phyloP scores from a whole-genome alignment of 2,888 invertebrate species.

The Chloroclystis v-ata region DNA sequence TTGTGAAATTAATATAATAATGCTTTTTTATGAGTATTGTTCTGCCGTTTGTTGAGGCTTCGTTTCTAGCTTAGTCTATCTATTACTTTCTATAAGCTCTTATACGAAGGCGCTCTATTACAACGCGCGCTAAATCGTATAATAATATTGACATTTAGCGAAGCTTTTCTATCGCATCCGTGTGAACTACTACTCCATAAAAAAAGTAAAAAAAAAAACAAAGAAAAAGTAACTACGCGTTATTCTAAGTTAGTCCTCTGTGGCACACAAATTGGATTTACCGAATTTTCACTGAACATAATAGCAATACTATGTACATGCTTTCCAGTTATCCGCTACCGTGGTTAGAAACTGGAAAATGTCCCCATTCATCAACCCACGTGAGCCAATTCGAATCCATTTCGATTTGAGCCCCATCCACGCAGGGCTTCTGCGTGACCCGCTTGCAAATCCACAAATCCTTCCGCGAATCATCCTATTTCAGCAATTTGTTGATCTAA shows the following conservation, averaged over 20 bases:
- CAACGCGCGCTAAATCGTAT: too few relatives aligned
- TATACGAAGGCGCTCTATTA: too few relatives aligned
- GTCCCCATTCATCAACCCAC: constrained; percentile 32
- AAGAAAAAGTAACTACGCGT: too few relatives aligned
- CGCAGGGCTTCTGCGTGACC: constrained; percentile 6
- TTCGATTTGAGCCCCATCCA: constrained; percentile 25
- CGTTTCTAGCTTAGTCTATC: too few relatives aligned
- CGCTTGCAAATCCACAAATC: constrained; percentile 8
- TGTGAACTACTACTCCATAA: too few relatives aligned
- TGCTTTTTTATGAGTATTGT: constrained; percentile 24
- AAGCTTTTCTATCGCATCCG: too few relatives aligned
- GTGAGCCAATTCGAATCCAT: constrained; percentile 31
- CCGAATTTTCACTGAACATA: neutral
- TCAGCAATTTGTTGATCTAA: constrained; percentile 4
- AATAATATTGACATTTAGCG: too few relatives aligned
- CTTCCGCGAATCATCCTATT: constrained; percentile 5
- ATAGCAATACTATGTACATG: neutral
- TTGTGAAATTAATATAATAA: constrained; percentile 26
- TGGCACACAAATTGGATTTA: too few relatives aligned
- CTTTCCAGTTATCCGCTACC: neutral
- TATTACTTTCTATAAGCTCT: too few relatives aligned
- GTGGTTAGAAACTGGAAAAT: constrained; percentile 13
- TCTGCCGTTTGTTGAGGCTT: constrained; percentile 10
- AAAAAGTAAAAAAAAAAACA: too few relatives aligned
- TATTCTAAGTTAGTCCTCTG: too few relatives aligned